Percentiles rank a stretch among this genome's conserved stretches.
Evolutionary conservation across 2,797 vertebrate genomes (phyloP).

Genomic region (Eutrigla gurnardus): DNA sequence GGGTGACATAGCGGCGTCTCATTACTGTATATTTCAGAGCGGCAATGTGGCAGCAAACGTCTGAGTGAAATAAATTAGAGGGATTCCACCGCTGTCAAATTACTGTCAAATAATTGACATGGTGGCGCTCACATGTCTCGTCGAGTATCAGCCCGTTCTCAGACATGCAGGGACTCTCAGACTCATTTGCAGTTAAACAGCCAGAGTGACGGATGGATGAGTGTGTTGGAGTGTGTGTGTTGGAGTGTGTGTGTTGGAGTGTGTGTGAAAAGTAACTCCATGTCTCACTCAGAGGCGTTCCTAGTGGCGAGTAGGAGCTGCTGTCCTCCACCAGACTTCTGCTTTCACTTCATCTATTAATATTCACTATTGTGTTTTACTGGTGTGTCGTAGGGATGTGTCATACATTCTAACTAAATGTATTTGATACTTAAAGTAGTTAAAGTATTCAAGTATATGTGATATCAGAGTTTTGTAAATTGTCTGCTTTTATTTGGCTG

Average conservation of each 20-base stretch:
- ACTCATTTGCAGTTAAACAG: constrained; percentile 46
- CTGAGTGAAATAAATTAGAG: constrained; percentile 29
- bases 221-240: constrained; percentile 15
- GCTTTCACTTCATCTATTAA: neutral
- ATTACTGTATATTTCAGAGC: constrained; percentile 33
- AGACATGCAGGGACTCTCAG: constrained; percentile 9
- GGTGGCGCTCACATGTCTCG: constrained; percentile 24
- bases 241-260: constrained; percentile 14
- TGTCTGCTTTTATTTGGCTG: neutral
- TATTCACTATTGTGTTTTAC: constrained; percentile 6
- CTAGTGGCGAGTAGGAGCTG: constrained; percentile 18
- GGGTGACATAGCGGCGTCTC: constrained; percentile 16
- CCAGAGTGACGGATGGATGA: constrained; percentile 27
- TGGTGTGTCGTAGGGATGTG: constrained; percentile 6
- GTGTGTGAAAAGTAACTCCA: constrained; percentile 12
- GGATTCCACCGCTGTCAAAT: constrained; percentile 33
- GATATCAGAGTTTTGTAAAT: neutral
- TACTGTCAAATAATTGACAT: constrained; percentile 45
- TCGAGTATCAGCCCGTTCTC: constrained; percentile 31
- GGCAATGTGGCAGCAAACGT: constrained; percentile 28
- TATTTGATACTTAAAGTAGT: neutral
- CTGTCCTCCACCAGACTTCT: constrained; percentile 4
- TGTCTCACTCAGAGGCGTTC: constrained; percentile 16
- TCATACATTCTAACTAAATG: neutral
- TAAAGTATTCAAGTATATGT: neutral